phyloP scores from a whole-genome alignment of 2,113 vertebrate species.

The Carollia perspicillata region DNA sequence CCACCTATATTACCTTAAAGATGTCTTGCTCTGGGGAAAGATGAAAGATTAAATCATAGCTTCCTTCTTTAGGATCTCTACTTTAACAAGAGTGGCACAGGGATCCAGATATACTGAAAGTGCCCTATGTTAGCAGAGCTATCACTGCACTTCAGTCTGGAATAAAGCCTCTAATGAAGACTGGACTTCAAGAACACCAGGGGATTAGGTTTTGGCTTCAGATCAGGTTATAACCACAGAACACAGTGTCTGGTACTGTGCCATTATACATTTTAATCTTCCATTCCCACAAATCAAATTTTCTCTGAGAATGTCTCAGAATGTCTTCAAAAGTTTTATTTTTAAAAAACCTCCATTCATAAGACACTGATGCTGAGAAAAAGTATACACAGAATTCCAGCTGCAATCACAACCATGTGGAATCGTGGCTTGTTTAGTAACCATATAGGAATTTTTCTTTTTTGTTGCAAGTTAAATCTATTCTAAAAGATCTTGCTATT shows the following conservation, averaged over 20 bases:
- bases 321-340: not conserved
- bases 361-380: not conserved
- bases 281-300: not conserved
- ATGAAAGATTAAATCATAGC: not conserved
- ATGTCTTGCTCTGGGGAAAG: not conserved
- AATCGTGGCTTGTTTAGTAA: not conserved
- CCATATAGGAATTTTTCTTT: not conserved
- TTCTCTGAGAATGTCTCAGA: not conserved
- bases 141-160: not conserved
- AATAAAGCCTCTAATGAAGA: not conserved
- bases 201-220: not conserved
- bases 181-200: not conserved
- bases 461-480: constrained; percentile 9
- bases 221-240: not conserved
- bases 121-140: not conserved
- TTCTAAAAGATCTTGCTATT: constrained; percentile 55
- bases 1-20: not conserved
- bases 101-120: not conserved
- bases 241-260: not conserved
- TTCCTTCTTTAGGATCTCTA: not conserved
- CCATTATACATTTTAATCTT: not conserved
- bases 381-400: not conserved
- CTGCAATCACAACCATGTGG: not conserved
- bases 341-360: not conserved
- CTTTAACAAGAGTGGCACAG: not conserved